These are phyloP conservation scores for Gambusia affinis DNA, from an alignment of 2,113 vertebrate species.

Conservation along the genomic window DNA sequence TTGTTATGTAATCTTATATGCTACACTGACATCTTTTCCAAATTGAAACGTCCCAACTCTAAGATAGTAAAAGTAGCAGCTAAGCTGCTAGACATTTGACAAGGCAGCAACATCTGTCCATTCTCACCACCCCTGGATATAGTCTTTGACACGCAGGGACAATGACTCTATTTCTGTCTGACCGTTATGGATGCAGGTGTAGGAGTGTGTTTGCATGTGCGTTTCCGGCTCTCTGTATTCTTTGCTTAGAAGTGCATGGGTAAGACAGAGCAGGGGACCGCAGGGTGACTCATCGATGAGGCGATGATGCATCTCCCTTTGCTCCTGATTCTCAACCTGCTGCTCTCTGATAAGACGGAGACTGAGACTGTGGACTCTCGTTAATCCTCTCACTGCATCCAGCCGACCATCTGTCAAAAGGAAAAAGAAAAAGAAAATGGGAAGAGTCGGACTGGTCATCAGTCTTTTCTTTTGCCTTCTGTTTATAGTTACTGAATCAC, in stretches of 20 bases:
- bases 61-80: constrained; percentile 10
- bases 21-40: constrained; percentile 8
- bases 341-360: constrained; percentile 53
- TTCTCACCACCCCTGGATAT: constrained; percentile 14
- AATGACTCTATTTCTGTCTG: constrained; percentile 30
- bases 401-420: constrained; percentile 39
- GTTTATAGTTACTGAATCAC: constrained; percentile 63
- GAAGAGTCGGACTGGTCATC: constrained; percentile 41
- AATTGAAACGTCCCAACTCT: constrained; percentile 1
- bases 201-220: constrained; percentile 4
- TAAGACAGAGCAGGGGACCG: constrained; percentile 38
- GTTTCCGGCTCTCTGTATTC: constrained; percentile 9
- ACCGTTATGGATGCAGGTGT: constrained; percentile 35
- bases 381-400: constrained; percentile 51
- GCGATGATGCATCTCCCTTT: constrained; percentile 41
- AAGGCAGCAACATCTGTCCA: constrained; percentile 21
- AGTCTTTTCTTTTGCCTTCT: constrained; percentile 52
- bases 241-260: constrained; percentile 23
- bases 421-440: constrained; percentile 41
- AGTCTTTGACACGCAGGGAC: constrained; percentile 27
- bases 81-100: constrained; percentile 24
- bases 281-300: constrained; percentile 55
- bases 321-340: constrained; percentile 52
- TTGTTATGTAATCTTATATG: too few species aligned
- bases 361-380: constrained; percentile 37